Evolutionary conservation across 2,888 invertebrate genomes (phyloP), one percentile per base, ranked within the genome.

Genomic region (Leucoptera coffeella): DNA sequence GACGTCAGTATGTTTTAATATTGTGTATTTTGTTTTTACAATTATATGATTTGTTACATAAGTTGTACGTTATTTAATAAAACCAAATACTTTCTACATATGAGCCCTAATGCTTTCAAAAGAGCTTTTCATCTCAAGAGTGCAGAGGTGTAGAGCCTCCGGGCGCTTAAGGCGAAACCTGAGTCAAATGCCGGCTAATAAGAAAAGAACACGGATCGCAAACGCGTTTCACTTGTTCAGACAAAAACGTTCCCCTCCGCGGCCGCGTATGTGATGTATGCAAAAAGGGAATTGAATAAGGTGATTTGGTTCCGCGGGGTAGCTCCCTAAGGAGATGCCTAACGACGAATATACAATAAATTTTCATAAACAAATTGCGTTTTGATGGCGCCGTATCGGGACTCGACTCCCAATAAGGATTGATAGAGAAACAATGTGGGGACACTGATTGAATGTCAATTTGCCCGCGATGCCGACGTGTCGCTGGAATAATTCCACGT

Each of bases 281-380:
- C 69, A 67, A 67, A 67, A 59, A 67, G 61, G 64, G 65, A 69
- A 69, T 69, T 65, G 69, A 69, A 69, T 67, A 69, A 69, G 67
- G 65, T 67, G 67, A 69, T 69, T 67, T 67, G 49, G 61, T 58
- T 59, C 54, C 57, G 49, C 55, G 56, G 59, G 53, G 57, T 57
- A 58, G 61, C 53, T 57, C 59, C 58, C 62, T 55, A 41, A 60
- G 65, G 67, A 64, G 62, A 65, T 64, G 62, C 65, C 67, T 69
- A 67, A 69, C 67, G 65, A 65, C 57, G 56, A 67, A 67, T 69
- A n/a, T n/a, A 67, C 67, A 65, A 69, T 69, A 69, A 69, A 69
- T 69, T 69, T 69, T 69, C 69, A 69, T 69, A 69, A 69, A 69
- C 69, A 69, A 69, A 69, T 69, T 65, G 65, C 64, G 55, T 54